Evolutionary conservation across 2,113 vertebrate genomes (phyloP).

Genomic region (Lampris incognitus): DNA sequence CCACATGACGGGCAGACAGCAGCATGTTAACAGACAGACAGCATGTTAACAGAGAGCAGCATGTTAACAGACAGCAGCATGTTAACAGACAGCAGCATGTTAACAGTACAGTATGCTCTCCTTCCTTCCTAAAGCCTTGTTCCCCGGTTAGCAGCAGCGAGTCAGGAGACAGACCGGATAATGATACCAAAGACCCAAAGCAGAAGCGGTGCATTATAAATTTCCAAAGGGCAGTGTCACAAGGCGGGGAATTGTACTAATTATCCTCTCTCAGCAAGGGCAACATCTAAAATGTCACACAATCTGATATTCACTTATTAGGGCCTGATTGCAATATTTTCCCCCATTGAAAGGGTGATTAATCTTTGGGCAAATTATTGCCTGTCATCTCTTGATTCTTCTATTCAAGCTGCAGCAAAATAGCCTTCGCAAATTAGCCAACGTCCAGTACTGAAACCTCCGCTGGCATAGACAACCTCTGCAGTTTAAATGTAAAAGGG

Average conservation of each 20-base stretch:
- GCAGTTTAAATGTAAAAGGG: too few relatives aligned
- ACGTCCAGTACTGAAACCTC: neutral
- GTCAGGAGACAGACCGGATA: too few relatives aligned
- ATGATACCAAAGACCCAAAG: too few relatives aligned
- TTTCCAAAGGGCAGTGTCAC: neutral
- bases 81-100: too few relatives aligned
- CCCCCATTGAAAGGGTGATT: constrained; percentile 55
- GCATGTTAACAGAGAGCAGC: neutral
- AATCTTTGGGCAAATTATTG: constrained; percentile 61
- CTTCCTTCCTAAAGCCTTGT: too few relatives aligned
- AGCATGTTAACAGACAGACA: neutral
- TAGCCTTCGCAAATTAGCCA: constrained; percentile 26
- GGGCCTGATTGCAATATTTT: constrained; percentile 54
- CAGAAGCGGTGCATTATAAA: too few relatives aligned
- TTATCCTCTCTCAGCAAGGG: constrained; percentile 1
- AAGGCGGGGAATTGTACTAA: neutral
- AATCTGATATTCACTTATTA: constrained; percentile 50
- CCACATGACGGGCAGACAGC: neutral
- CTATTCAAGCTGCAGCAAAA: constrained; percentile 45
- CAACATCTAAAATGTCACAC: constrained; percentile 22
- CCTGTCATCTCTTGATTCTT: constrained; percentile 12
- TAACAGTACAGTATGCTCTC: too few relatives aligned
- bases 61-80: neutral
- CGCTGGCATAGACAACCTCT: neutral
- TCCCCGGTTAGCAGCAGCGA: too few relatives aligned